Base-by-base conservation (phyloP, 1,140 invertebrate genomes). In the Antheraea mylitta region DNA sequence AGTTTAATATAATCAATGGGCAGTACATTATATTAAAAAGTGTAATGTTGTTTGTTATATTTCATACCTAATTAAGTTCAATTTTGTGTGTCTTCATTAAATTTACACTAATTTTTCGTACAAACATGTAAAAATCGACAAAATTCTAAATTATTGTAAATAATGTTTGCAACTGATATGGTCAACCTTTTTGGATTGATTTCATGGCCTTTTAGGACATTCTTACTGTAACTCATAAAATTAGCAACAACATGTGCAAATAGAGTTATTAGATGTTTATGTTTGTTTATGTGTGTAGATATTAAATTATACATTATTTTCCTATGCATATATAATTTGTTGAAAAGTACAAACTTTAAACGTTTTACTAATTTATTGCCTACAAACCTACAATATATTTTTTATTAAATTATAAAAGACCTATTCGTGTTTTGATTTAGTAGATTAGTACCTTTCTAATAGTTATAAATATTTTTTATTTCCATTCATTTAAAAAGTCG, bases 321-420 rank as follows among this genome's bases (percentile, higher is more conserved):
- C 69, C 69, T 74, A 36, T 59, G 18, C 60, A 30, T 30, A 30
- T 30, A 73, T 76, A 78, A 71, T 82, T 81, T 82, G 77, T 86
- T 82, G 66, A 74, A 80, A 75, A 89, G 81, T 90, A 89, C 85
- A 87, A 91, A 87, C 70, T 78, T 83, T 70, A 74, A 85, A 81
- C 78, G 79, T 82, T 86, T 85, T 89, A 91, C 88, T 87, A 81
- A 71, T 77, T 73, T 78, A 38, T 61, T 30, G 30, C 19, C 16
- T 53, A 53, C 45, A 13, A 53, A 53, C 64, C 61, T 63, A 80
- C 81, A 82, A 82, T 83, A 85, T 82, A 88, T 85, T 89, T 82
- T 87, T 78, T 82, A 83, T 90, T 91, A 90, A 91, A 91, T 86
- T 80, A 81, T 89, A 89, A 91, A 89, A 91, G 87, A 89, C 80